Conservation (phyloP, 2,113 vertebrate genomes). For the Nycticebus coucang region DNA sequence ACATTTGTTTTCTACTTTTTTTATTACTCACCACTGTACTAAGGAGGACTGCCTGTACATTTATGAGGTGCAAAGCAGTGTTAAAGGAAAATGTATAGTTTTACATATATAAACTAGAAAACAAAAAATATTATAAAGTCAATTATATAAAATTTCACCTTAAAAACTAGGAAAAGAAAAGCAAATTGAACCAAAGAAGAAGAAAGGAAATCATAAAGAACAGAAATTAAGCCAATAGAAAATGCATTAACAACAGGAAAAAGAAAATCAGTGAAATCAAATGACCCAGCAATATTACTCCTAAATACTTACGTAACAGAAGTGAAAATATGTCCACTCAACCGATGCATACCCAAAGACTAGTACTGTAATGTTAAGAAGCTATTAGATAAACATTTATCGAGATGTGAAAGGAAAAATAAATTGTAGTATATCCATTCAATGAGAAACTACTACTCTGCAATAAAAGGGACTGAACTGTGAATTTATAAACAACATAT, state of each 20-base stretch:
- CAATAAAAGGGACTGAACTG: background rate
- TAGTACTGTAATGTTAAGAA: background rate
- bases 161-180: background rate
- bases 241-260: background rate
- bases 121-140: background rate
- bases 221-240: background rate
- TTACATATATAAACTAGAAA: background rate
- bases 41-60: background rate
- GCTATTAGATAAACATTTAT: background rate
- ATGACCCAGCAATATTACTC: background rate
- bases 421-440: background rate
- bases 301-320: background rate
- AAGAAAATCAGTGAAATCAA: background rate
- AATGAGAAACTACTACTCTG: background rate
- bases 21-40: too few relatives aligned
- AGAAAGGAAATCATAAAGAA: slow-evolving; percentile 18
- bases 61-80: background rate
- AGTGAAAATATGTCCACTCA: background rate
- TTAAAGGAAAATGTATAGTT: background rate
- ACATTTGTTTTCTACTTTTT: too few relatives aligned
- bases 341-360: background rate
- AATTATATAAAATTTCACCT: background rate
- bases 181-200: background rate
- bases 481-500: background rate
- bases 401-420: background rate